Evolutionary conservation across 2,797 vertebrate species (phyloP).

Genomic region (Pagetopsis macropterus): DNA sequence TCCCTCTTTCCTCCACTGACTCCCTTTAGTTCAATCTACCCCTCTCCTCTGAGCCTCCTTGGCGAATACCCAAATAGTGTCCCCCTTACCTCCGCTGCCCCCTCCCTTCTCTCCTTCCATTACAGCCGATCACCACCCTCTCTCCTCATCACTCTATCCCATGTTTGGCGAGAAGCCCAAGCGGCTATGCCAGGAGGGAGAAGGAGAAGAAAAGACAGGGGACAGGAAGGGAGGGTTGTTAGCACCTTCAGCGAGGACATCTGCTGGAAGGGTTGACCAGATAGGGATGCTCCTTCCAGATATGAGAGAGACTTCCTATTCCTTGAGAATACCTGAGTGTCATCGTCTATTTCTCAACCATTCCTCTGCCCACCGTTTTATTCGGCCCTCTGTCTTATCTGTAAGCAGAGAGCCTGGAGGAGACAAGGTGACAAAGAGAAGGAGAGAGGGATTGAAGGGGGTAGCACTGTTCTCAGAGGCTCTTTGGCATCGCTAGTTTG

Average conservation of each 20-base stretch:
- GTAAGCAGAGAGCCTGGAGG: slow-evolving; percentile 37
- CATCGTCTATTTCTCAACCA: slow-evolving; percentile 26
- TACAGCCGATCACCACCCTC: slow-evolving; percentile 50
- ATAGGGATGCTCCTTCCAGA: slow-evolving; percentile 56
- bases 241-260: slow-evolving; percentile 51
- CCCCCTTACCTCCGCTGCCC: slow-evolving; percentile 23
- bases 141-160: slow-evolving; percentile 51
- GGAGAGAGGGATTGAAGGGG: slow-evolving; percentile 36
- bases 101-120: slow-evolving; percentile 29
- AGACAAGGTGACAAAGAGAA: slow-evolving; percentile 50
- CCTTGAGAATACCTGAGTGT: slow-evolving; percentile 63
- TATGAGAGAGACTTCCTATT: slow-evolving; percentile 26
- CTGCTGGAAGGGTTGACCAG: slow-evolving; percentile 47
- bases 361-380: slow-evolving; percentile 44
- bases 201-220: slow-evolving; percentile 20
- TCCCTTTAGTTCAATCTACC: slow-evolving; percentile 9
- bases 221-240: slow-evolving; percentile 44
- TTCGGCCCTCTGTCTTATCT: slow-evolving; percentile 59
- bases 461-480: slow-evolving; percentile 55
- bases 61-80: slow-evolving; percentile 32
- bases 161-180: slow-evolving; percentile 44
- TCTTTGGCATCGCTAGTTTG: slow-evolving; percentile 56
- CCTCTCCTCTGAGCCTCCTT: slow-evolving; percentile 19
- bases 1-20: slow-evolving; percentile 7
- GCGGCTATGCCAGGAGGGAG: slow-evolving; percentile 45